Base-by-base conservation (phyloP, 2,113 vertebrate genomes). In the Arvicanthis niloticus region DNA sequence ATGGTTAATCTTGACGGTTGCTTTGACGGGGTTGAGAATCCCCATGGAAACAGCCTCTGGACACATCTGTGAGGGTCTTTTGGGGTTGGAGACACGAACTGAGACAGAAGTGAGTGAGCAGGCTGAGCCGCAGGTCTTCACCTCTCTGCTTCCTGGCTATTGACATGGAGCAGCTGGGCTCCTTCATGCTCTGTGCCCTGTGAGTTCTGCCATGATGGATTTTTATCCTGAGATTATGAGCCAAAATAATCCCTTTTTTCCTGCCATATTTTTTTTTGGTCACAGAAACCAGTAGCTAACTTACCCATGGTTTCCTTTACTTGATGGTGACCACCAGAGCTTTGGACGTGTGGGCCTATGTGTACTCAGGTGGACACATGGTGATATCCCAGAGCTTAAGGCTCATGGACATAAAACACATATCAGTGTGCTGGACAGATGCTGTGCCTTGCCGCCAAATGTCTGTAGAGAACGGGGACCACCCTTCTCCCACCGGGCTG, bases 341-440 rank as follows among this genome's bases (percentile, higher is more conserved):
- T 7, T 13, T 60, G 1, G 78, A 0, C 12, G 24, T 4, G 40
- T 11, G 40, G 48, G 42, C 13, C n/a, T 70, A 45, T 3, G 2
- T 42, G 10, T 4, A 9, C 24, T n/a, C 56, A 10, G 5, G 0
- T 51, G 51, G 51, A 10, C 51, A 51, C 51, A 51, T 11, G 51
- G 51, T 51, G 51, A 51, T 51, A 51, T 7, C 15, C 24, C 11
- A 16, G 75, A 67, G 8, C 3, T 19, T 10, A 17, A 42, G 77
- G 1, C 21, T 45, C 51, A 26, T 11, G 72, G 11, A 6, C 3
- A 1, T 0, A 10, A 21, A 3, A 29, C 3, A 34, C 3, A 7
- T 3, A 9, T 51, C 68, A n/a, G 12, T 53, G 26, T 21, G 4
- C 51, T n/a, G 10, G 40, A 37, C 13, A 11, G 12, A 40, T 0